Conservation (phyloP, 2,888 invertebrate genomes). For the Brenthis ino region DNA sequence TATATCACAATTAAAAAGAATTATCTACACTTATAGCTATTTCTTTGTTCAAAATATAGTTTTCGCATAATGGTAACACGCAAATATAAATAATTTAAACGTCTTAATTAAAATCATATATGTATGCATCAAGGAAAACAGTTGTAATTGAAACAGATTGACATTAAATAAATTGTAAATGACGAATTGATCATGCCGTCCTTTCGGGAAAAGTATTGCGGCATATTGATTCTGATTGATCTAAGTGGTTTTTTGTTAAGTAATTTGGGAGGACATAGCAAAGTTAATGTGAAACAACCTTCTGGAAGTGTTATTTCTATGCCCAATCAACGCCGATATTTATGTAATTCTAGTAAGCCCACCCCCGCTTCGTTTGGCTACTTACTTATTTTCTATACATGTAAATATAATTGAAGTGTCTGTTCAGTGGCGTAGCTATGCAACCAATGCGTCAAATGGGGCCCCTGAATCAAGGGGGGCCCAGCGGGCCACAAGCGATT, state of each 20-base stretch:
- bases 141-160: slow-evolving; percentile 68
- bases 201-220: slow-evolving; percentile 52
- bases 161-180: slow-evolving; percentile 79
- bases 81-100: not conserved
- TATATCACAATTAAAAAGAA: too few species aligned
- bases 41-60: not conserved
- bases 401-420: too few species aligned
- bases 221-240: slow-evolving; percentile 47
- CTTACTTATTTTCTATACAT: too few species aligned
- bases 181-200: slow-evolving; percentile 73
- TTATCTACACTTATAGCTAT: too few species aligned
- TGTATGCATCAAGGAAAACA: slow-evolving; percentile 27
- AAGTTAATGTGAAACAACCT: slow-evolving; percentile 43
- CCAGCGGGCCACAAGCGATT: too few species aligned
- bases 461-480: too few species aligned
- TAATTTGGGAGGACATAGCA: slow-evolving; percentile 47
- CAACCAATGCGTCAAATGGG: too few species aligned
- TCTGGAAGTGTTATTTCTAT: slow-evolving; percentile 32
- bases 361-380: too few species aligned
- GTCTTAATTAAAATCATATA: slow-evolving; percentile 17
- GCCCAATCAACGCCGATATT: not conserved
- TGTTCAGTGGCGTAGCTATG: too few species aligned
- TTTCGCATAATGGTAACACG: not conserved
- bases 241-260: slow-evolving; percentile 46
- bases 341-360: too few species aligned